phyloP scores from a whole-genome alignment of 92 coral and sea anemone species.

The Porites lobata region DNA sequence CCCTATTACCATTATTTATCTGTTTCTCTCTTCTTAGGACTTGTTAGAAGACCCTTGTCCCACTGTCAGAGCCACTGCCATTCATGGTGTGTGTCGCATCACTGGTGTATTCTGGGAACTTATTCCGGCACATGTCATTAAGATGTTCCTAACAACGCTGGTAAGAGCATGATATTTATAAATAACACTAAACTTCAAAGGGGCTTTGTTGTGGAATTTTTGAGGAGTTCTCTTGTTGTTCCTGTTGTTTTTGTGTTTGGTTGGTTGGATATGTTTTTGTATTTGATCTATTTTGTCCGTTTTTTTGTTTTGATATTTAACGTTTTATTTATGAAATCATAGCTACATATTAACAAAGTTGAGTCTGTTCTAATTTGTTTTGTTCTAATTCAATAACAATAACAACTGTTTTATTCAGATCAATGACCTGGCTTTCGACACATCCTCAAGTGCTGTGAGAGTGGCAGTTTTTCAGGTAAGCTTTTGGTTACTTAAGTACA shows the following conservation, averaged over 20 bases:
- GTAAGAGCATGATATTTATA: constrained; percentile 52
- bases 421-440: constrained; percentile 86
- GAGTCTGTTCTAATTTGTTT: neutral
- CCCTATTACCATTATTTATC: neutral
- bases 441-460: constrained; percentile 91
- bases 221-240: no score
- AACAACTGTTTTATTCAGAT: constrained; percentile 45
- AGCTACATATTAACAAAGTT: no score
- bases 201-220: no score
- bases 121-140: constrained; percentile 89
- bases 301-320: no score
- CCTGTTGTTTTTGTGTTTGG: no score
- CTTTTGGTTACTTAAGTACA: neutral
- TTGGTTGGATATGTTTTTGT: no score
- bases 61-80: constrained; percentile 92
- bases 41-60: constrained; percentile 90
- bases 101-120: constrained; percentile 96
- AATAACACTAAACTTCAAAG: no score
- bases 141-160: constrained; percentile 83
- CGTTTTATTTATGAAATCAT: no score
- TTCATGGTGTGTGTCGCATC: constrained; percentile 95
- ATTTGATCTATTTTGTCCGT: no score
- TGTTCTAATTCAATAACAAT: neutral
- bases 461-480: constrained; percentile 95
- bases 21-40: constrained; percentile 54